Percentiles rank a stretch among this genome's conserved stretches.
phyloP scores from a whole-genome alignment of 2,797 vertebrate species.

The Eleutherodactylus coqui region DNA sequence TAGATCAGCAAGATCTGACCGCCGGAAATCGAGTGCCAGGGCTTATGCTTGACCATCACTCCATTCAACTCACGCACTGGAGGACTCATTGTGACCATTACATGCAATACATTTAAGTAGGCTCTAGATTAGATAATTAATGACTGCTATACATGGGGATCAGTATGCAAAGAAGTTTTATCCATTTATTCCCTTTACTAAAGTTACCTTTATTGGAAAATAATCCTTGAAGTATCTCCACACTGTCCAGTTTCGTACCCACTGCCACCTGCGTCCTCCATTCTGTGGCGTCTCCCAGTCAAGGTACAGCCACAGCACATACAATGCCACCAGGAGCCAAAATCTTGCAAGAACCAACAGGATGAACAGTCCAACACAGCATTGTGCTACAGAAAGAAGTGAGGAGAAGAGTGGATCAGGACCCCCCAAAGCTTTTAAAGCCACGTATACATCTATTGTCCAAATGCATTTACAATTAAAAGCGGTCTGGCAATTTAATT shows the following conservation, averaged over 20 bases:
- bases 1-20: no score
- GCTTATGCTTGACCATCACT: no score
- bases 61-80: no score
- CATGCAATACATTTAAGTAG: no score
- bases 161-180: not conserved
- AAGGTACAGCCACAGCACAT: slow-evolving; percentile 87
- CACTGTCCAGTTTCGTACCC: slow-evolving; percentile 80
- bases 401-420: not conserved
- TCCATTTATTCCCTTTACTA: no score
- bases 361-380: slow-evolving; percentile 77
- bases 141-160: not conserved
- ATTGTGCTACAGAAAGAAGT: slow-evolving; percentile 74
- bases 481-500: no score
- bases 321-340: slow-evolving; percentile 84
- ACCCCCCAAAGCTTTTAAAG: not conserved
- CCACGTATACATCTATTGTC: no score
- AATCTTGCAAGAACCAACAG: slow-evolving; percentile 82
- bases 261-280: slow-evolving; percentile 83
- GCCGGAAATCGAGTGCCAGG: no score
- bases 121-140: no score
- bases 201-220: slow-evolving; percentile 85
- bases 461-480: no score
- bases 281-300: slow-evolving; percentile 84
- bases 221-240: slow-evolving; percentile 90
- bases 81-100: no score